phyloP scores from a whole-genome alignment of 2,113 vertebrate species.

The Thunnus thynnus region DNA sequence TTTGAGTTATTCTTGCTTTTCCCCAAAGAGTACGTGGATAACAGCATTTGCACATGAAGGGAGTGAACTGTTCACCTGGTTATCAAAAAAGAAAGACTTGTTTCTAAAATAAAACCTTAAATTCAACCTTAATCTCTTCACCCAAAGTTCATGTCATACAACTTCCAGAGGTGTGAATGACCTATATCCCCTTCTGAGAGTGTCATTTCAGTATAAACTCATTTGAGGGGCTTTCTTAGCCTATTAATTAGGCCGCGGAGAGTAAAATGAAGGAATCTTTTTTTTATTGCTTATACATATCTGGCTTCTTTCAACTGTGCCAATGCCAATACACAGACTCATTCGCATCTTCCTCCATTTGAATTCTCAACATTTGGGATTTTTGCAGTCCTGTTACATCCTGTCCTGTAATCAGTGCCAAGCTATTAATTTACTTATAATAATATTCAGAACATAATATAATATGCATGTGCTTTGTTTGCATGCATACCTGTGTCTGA shows the following conservation, averaged over 20 bases:
- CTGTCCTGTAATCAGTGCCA: too few relatives aligned
- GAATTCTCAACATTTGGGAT: too few relatives aligned
- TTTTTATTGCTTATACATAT: neutral
- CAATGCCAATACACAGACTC: neutral
- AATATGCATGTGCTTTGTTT: neutral
- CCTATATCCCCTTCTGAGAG: slow-evolving; percentile 38
- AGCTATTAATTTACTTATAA: too few relatives aligned
- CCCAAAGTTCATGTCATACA: slow-evolving; percentile 58
- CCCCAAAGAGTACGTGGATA: neutral
- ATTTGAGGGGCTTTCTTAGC: slow-evolving; percentile 36
- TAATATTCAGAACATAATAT: too few relatives aligned
- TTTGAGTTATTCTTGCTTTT: neutral
- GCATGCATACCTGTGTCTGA: too few relatives aligned
- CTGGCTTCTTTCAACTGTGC: neutral
- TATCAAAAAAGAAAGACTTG: neutral
- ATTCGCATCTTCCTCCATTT: too few relatives aligned
- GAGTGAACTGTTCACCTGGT: neutral
- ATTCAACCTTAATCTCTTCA: slow-evolving; percentile 5
- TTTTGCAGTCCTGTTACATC: too few relatives aligned
- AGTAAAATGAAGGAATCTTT: slow-evolving; percentile 47
- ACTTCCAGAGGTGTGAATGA: slow-evolving; percentile 64
- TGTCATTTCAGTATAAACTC: slow-evolving; percentile 12
- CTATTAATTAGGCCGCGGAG: slow-evolving; percentile 81
- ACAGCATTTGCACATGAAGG: neutral
- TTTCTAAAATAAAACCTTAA: slow-evolving; percentile 47